phyloP scores from a whole-genome alignment of 2,797 vertebrate species.

The Trachurus trachurus region DNA sequence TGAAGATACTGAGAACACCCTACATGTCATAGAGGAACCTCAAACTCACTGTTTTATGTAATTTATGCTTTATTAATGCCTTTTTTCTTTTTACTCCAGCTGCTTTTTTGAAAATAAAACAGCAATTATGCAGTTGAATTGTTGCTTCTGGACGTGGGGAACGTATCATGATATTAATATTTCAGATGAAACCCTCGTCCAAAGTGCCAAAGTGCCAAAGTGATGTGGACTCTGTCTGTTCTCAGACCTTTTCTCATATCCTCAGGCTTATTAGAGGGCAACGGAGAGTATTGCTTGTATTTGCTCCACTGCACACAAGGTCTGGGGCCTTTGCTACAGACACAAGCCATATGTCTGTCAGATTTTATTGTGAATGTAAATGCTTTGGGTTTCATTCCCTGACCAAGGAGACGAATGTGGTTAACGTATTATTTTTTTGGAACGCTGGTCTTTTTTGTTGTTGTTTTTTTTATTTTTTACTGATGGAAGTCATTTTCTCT shows the following conservation, averaged over 20 bases:
- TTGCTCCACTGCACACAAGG: constrained; percentile 65
- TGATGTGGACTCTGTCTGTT: constrained; percentile 53
- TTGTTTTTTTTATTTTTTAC: constrained; percentile 39
- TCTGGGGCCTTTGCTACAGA: constrained; percentile 63
- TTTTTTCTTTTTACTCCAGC: constrained; percentile 35
- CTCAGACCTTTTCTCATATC: constrained; percentile 60
- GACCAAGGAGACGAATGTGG: constrained; percentile 54
- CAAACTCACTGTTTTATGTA: constrained; percentile 57
- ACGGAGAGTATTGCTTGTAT: constrained; percentile 52
- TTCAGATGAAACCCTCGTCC: constrained; percentile 46
- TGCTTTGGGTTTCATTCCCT: constrained; percentile 59
- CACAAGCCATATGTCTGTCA: constrained; percentile 76
- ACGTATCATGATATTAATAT: constrained; percentile 59
- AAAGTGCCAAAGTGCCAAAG: constrained; percentile 24
- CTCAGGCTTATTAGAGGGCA: constrained; percentile 64
- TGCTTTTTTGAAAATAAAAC: constrained; percentile 67
- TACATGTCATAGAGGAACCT: constrained; percentile 49
- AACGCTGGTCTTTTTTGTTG: constrained; percentile 37
- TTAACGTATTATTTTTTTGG: constrained; percentile 41
- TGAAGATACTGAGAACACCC: constrained; percentile 35
- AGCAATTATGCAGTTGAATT: constrained; percentile 63
- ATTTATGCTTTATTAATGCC: constrained; percentile 53
- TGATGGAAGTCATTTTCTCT: constrained; percentile 43
- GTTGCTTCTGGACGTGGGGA: constrained; percentile 65
- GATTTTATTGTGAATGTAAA: constrained; percentile 75